Evolutionary conservation across 2,888 invertebrate genomes (phyloP), one percentile per base, ranked within the genome.

Genomic region (Dryadula phaetusa): DNA sequence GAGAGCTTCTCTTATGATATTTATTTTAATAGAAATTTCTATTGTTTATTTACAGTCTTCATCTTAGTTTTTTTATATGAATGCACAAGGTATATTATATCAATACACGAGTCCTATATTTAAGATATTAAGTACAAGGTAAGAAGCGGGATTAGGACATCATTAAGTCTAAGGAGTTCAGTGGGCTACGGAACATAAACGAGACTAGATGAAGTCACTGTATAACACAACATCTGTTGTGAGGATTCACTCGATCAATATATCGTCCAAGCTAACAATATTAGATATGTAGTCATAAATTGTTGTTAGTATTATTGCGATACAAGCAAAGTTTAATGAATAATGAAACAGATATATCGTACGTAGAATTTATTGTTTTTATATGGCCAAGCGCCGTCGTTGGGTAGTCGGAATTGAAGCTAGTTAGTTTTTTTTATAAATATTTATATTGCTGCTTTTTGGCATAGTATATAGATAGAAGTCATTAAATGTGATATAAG

Each of bases 241-340:
- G 64, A 58, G 62, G 68, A 62, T 52, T 54, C 65, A 53, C 64
- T 34, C 37, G 64, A 37, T 64, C 64, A 64, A 67, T 67, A 67
- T 63, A 67, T 70, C 53, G 61, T 67, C 40, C 58, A 52, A 52
- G 53, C 64, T 53, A 62, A 67, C 65, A 65, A 67, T 65, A 70
- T 65, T 70, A 67, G 67, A 67, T 70, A 67, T 63, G 67, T 67
- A 52, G 60, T 58, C 46, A 56, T 52, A 60, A 44, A 65, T 64
- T 54, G 44, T 54, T 62, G 63, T 65, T 67, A 67, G 60, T 53
- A 34, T 47, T 47, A 52, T 42, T 42, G 66, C 62, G 37, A 28
- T 52, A 63, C 52, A 63, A 67, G 66, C 58, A 69, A 60, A 62
- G 49, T 65, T 69, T 62, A 66, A 49, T 66, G 49, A 69, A 66